phyloP scores from a whole-genome alignment of 1,140 invertebrate species.

The Pogonomyrmex californicus region DNA sequence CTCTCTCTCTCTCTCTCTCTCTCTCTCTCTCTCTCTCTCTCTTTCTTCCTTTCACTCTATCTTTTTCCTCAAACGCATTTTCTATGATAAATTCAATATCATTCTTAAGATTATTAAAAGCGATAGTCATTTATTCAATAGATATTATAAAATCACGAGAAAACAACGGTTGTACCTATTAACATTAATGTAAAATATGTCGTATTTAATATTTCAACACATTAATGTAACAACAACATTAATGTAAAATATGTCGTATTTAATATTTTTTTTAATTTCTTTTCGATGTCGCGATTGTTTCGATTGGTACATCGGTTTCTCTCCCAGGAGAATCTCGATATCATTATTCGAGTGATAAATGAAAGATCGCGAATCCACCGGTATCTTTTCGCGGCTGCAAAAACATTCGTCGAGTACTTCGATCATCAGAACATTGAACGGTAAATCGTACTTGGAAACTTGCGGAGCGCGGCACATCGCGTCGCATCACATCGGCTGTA shows the following conservation, averaged over 20 bases:
- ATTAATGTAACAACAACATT: slow-evolving; percentile 16
- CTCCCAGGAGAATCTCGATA: slow-evolving; percentile 21
- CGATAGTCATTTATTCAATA: not conserved
- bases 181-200: slow-evolving; percentile 15
- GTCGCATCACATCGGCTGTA: slow-evolving; percentile 1
- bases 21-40: slow-evolving; percentile 26
- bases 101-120: not conserved
- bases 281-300: slow-evolving; percentile 8
- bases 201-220: no score
- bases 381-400: slow-evolving; percentile 55
- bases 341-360: slow-evolving; percentile 41
- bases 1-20: not conserved
- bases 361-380: slow-evolving; percentile 65
- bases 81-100: not conserved
- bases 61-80: not conserved
- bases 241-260: slow-evolving; percentile 4
- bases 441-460: slow-evolving; percentile 73
- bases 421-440: slow-evolving; percentile 65
- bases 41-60: not conserved
- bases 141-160: slow-evolving; percentile 10
- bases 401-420: slow-evolving; percentile 41
- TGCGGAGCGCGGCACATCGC: slow-evolving; percentile 47
- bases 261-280: no score
- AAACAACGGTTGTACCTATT: slow-evolving; percentile 5
- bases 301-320: slow-evolving; percentile 38